Percentiles rank a stretch among this genome's conserved stretches.
Conservation (phyloP, 2,888 invertebrate species). For the Steinernema hermaphroditum region DNA sequence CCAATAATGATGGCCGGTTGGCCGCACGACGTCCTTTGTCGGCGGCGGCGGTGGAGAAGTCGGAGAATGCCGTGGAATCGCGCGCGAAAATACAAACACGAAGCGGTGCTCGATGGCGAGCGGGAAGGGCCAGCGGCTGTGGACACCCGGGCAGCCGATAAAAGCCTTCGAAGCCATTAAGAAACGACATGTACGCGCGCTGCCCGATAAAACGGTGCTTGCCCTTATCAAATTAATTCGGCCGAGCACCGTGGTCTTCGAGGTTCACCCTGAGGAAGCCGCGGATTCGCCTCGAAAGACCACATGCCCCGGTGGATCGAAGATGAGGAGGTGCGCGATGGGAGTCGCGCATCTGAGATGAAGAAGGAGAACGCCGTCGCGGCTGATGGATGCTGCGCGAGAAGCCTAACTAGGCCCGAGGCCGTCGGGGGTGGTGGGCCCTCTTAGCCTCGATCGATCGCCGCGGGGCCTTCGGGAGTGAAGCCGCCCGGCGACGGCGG, state of each 20-base stretch:
- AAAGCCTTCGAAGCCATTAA: constrained; percentile 28
- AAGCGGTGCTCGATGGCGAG: too few species aligned
- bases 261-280: too few species aligned
- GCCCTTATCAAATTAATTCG: constrained; percentile 27
- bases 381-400: constrained; percentile 31
- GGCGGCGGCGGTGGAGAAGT: constrained; percentile 4
- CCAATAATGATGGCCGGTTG: constrained; percentile 29
- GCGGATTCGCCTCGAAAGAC: too few species aligned
- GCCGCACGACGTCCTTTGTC: constrained; percentile 21
- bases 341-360: constrained; percentile 21
- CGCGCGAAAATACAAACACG: too few species aligned
- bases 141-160: constrained; percentile 1
- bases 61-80: background rate
- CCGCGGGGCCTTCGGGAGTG: constrained; percentile 7
- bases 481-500: background rate
- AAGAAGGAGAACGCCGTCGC: background rate
- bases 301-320: background rate
- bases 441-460: constrained; percentile 12
- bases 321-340: background rate
- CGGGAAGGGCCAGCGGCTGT: too few species aligned
- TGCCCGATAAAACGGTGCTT: constrained; percentile 1
- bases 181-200: constrained; percentile 4
- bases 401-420: constrained; percentile 23
- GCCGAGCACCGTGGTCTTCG: too few species aligned
- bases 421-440: constrained; percentile 19